A percentile compares a stretch with the other conserved stretches of the same genome.
These are phyloP conservation scores for Atta texana DNA, from an alignment of 1,140 invertebrate species.

Conservation along the genomic window DNA sequence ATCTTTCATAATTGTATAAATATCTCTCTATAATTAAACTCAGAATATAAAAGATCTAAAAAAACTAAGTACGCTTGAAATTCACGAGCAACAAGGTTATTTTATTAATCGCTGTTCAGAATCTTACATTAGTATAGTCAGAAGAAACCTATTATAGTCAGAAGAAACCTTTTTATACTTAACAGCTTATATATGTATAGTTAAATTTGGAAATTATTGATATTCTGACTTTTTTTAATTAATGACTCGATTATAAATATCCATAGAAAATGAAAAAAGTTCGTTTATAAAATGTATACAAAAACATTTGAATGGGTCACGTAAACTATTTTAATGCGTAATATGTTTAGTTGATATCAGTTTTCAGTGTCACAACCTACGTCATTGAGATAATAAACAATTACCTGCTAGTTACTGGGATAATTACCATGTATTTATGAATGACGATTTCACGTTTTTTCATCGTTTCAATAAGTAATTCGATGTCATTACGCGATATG, in stretches of 20 bases:
- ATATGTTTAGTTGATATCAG: background rate
- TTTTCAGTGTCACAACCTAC: conserved; percentile 12
- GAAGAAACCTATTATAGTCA: background rate
- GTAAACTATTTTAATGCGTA: background rate
- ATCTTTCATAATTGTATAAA: background rate
- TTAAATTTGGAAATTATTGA: background rate
- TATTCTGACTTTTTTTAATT: background rate
- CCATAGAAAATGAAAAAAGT: background rate
- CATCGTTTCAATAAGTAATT: background rate
- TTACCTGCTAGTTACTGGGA: background rate
- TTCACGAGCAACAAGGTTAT: background rate
- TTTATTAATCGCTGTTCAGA: background rate
- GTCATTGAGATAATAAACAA: conserved; percentile 35
- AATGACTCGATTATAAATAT: background rate
- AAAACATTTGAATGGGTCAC: background rate
- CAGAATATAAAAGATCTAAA: background rate
- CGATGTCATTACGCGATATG: background rate
- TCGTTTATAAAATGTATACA: background rate
- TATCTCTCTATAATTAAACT: background rate
- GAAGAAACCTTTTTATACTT: background rate
- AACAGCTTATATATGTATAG: background rate
- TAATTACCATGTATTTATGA: conserved; percentile 31
- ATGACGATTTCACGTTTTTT: background rate
- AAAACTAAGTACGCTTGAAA: background rate
- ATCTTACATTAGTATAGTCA: background rate